Evolutionary conservation across 2,888 invertebrate genomes (phyloP).

Genomic region (Dynastes grantii): DNA sequence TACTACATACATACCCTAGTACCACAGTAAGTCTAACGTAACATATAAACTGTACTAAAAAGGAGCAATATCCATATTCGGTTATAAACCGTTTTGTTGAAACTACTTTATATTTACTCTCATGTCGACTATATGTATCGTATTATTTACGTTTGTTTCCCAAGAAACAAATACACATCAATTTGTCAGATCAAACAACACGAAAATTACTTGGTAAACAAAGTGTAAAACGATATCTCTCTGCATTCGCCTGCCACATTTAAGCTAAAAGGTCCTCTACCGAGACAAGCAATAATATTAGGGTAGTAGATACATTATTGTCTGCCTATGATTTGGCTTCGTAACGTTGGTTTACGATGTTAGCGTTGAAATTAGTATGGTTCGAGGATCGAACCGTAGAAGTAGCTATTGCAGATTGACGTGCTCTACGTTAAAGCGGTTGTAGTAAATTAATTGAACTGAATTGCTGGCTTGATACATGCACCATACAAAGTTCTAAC

Average conservation of each 20-base stretch:
- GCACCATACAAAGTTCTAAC: no score
- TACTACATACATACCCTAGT: no score
- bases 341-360: slow-evolving; percentile 4
- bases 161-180: slow-evolving; percentile 11
- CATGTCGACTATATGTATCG: not conserved
- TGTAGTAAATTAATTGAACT: no score
- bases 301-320: not conserved
- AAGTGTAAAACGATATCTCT: slow-evolving; percentile 24
- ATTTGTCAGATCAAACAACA: slow-evolving; percentile 29
- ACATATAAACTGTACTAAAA: not conserved
- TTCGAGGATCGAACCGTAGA: not conserved
- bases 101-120: slow-evolving; percentile 16
- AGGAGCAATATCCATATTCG: not conserved
- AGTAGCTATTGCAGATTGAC: no score
- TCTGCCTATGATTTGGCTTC: not conserved
- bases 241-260: not conserved
- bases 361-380: not conserved
- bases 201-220: slow-evolving; percentile 24
- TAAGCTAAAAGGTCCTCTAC: not conserved
- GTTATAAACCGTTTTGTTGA: not conserved
- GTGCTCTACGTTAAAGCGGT: no score
- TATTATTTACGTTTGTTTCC: slow-evolving; percentile 8
- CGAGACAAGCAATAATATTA: not conserved
- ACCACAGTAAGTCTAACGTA: not conserved
- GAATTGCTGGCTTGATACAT: no score